phyloP scores from a whole-genome alignment of 2,113 vertebrate species.

The Sebastes fasciatus region DNA sequence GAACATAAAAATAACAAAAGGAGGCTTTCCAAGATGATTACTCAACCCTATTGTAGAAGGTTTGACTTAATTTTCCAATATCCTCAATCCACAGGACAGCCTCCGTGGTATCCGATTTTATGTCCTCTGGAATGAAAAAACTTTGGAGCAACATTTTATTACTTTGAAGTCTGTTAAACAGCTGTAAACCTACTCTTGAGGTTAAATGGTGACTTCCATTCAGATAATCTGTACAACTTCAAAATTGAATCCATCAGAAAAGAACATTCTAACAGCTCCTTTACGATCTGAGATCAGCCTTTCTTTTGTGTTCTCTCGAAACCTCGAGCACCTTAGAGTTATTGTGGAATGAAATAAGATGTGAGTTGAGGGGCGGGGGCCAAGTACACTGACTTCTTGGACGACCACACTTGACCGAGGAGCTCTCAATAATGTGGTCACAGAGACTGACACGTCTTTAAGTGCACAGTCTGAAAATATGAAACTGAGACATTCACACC shows the following conservation, averaged over 20 bases:
- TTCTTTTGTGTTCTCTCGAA: conserved; percentile 30
- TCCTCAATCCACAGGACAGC: conserved; percentile 38
- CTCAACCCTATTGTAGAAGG: conserved; percentile 24
- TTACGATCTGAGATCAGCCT: conserved; percentile 37
- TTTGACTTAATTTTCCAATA: conserved; percentile 56
- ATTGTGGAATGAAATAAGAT: conserved; percentile 54
- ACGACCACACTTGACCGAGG: conserved; percentile 54
- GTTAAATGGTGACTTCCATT: conserved; percentile 55
- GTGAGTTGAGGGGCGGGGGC: conserved; percentile 29
- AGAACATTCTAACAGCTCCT: conserved; percentile 16
- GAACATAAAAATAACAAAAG: neutral
- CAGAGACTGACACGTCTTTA: conserved; percentile 24
- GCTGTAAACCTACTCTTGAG: conserved; percentile 51
- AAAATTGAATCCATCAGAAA: conserved; percentile 46
- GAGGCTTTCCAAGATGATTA: conserved; percentile 34
- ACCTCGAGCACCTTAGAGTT: conserved; percentile 35
- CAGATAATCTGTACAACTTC: conserved; percentile 44
- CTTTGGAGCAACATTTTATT: conserved; percentile 49
- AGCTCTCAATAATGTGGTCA: conserved; percentile 43
- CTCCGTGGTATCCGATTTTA: conserved; percentile 57
- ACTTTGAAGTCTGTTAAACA: conserved; percentile 49
- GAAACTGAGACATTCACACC: conserved; percentile 28
- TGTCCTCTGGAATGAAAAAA: conserved; percentile 53
- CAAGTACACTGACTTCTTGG: conserved; percentile 43
- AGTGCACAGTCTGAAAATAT: conserved; percentile 35